Percentiles rank a stretch among this genome's conserved stretches.
phyloP scores from a whole-genome alignment of 92 coral and sea anemone species.

The Siderastrea siderea region DNA sequence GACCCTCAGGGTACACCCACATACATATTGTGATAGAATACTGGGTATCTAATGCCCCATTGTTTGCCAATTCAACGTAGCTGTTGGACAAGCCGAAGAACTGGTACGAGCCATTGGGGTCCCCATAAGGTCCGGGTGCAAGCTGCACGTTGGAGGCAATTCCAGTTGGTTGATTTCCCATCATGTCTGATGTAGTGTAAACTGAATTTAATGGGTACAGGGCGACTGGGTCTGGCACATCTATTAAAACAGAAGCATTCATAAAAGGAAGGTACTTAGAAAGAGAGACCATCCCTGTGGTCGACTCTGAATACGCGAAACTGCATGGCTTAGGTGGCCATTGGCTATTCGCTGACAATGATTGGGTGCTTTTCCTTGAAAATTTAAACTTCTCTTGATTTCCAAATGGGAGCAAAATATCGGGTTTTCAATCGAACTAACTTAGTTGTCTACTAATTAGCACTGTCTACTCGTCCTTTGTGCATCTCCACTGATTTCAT shows the following conservation, averaged over 20 bases:
- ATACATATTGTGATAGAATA: conserved; percentile 19
- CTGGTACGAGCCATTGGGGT: conserved; percentile 29
- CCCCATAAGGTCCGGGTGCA: conserved; percentile 35
- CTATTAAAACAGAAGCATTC: not conserved
- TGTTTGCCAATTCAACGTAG: conserved; percentile 45
- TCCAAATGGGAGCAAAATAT: too few relatives aligned
- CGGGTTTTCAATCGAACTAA: too few relatives aligned
- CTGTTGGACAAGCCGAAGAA: conserved; percentile 15
- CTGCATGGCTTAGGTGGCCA: too few relatives aligned
- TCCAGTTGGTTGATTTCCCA: conserved; percentile 37
- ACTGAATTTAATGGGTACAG: conserved; percentile 30
- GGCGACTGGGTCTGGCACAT: conserved; percentile 23
- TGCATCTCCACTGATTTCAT: too few relatives aligned
- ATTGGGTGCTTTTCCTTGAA: too few relatives aligned
- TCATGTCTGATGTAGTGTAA: conserved; percentile 33
- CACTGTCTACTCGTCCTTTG: too few relatives aligned
- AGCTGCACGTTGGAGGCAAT: conserved; percentile 27
- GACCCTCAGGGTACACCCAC: conserved; percentile 27
- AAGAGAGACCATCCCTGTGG: too few relatives aligned
- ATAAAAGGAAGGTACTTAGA: not conserved
- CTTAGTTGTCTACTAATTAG: too few relatives aligned
- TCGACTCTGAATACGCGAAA: too few relatives aligned
- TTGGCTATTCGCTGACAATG: too few relatives aligned
- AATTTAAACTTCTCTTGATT: too few relatives aligned
- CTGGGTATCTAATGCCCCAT: conserved; percentile 33